A percentile compares a stretch with the other conserved stretches of the same genome.
Conservation (phyloP, 2,888 invertebrate species). For the Himalopsyche anomala region DNA sequence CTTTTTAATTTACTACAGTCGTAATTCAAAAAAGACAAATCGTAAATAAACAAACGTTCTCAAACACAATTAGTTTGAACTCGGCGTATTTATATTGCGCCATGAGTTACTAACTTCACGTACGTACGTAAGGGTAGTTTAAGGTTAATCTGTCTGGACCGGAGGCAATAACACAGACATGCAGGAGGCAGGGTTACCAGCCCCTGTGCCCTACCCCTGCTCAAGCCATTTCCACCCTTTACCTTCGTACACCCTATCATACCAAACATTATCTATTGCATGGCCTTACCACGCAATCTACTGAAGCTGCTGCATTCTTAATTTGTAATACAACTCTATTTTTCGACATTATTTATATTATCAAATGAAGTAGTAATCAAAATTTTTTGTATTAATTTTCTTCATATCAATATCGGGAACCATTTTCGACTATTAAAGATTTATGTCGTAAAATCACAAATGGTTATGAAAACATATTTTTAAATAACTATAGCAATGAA, state of each 20-base stretch:
- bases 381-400: no score
- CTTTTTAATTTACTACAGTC: neutral
- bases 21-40: neutral
- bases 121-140: neutral
- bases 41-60: slow-evolving; percentile 3
- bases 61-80: slow-evolving; percentile 26
- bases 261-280: slow-evolving; percentile 41
- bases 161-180: slow-evolving; percentile 48
- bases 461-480: no score
- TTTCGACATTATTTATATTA: neutral
- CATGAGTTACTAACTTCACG: slow-evolving; percentile 1
- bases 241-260: slow-evolving; percentile 44
- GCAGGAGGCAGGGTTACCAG: slow-evolving; percentile 20
- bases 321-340: neutral
- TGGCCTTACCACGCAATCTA: slow-evolving; percentile 20
- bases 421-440: no score
- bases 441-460: no score
- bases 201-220: slow-evolving; percentile 7
- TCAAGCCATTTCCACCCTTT: slow-evolving; percentile 32
- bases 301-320: slow-evolving; percentile 16
- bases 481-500: no score
- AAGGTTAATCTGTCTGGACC: slow-evolving; percentile 23
- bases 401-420: neutral
- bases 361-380: neutral
- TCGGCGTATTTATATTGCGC: neutral